phyloP scores from a whole-genome alignment of 2,888 invertebrate genomes.

The Acrobasis repandana region DNA sequence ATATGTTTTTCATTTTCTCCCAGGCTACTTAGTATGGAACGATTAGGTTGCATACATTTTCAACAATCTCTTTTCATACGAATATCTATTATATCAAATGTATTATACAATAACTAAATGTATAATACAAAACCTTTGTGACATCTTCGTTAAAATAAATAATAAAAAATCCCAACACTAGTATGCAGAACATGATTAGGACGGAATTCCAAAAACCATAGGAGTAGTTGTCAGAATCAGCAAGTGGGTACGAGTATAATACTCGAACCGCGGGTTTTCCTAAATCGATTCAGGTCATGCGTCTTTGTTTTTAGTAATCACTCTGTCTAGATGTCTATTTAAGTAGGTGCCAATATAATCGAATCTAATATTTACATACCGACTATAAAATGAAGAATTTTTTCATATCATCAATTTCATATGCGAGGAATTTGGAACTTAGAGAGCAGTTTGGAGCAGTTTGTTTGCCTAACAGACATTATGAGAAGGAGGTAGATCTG shows the following conservation, averaged over 20 bases:
- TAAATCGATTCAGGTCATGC: not conserved
- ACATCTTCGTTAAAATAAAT: not conserved
- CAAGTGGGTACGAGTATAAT: not conserved
- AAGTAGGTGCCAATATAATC: not conserved
- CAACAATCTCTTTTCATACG: not conserved
- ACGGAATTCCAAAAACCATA: conserved; percentile 6
- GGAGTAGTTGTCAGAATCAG: conserved; percentile 1
- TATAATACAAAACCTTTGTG: not conserved
- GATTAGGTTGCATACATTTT: no score
- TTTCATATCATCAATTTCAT: not conserved
- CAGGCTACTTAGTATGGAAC: no score
- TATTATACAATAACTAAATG: no score
- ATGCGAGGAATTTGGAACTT: no score
- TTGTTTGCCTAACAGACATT: no score
- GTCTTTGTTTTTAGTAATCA: not conserved
- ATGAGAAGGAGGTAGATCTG: no score
- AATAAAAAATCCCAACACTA: conserved; percentile 9
- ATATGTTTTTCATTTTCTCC: no score
- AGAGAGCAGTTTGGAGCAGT: no score
- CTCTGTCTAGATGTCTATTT: not conserved
- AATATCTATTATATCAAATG: not conserved
- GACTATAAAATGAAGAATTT: not conserved
- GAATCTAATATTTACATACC: not conserved
- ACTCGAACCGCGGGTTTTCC: not conserved
- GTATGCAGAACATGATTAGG: conserved; percentile 1